phyloP scores from a whole-genome alignment of 2,113 vertebrate genomes.

The Hiodon tergisus region DNA sequence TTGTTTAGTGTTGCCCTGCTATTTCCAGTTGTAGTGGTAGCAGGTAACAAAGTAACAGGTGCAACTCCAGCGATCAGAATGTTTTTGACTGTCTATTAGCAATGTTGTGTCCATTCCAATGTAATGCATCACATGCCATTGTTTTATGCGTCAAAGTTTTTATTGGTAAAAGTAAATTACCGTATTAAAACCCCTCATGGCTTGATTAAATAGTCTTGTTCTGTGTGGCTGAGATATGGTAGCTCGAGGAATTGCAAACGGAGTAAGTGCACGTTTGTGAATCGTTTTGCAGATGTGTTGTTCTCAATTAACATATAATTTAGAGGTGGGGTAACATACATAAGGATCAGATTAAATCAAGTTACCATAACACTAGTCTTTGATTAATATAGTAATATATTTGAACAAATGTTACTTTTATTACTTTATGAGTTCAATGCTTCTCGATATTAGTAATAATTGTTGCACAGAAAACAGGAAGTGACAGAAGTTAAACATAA shows the following conservation, averaged over 20 bases:
- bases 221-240: too few species aligned
- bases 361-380: not conserved
- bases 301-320: not conserved
- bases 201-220: too few species aligned
- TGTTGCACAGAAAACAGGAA: too few species aligned
- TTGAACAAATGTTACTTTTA: too few species aligned
- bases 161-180: not conserved
- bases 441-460: too few species aligned
- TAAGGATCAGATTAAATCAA: not conserved
- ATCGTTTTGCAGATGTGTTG: not conserved
- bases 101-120: slow-evolving; percentile 37
- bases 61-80: slow-evolving; percentile 47
- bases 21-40: slow-evolving; percentile 42
- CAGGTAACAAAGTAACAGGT: slow-evolving; percentile 56
- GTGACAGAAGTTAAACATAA: too few species aligned
- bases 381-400: not conserved
- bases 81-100: slow-evolving; percentile 41
- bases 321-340: not conserved
- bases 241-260: too few species aligned
- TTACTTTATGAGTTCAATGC: too few species aligned
- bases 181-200: too few species aligned
- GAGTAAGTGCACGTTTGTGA: not conserved
- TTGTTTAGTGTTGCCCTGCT: slow-evolving; percentile 24
- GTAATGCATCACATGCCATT: slow-evolving; percentile 15
- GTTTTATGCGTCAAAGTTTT: not conserved